phyloP scores from a whole-genome alignment of 2,888 invertebrate genomes.

The Unio delphinus region DNA sequence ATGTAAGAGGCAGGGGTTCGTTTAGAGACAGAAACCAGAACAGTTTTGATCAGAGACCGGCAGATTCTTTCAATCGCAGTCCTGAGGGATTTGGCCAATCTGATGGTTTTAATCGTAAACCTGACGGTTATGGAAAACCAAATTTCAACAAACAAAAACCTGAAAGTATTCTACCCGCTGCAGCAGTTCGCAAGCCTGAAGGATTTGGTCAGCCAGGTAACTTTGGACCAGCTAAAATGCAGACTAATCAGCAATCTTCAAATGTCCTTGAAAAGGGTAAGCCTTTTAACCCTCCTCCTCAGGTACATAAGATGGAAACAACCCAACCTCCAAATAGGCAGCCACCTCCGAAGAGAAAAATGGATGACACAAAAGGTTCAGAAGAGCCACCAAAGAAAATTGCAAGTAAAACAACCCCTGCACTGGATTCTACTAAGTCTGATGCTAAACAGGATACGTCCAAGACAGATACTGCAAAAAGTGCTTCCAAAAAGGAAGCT shows the following conservation, averaged over 20 bases:
- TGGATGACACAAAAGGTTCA: constrained; percentile 2
- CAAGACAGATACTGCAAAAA: background rate
- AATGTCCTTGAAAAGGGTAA: too few relatives aligned
- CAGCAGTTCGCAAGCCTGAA: too few relatives aligned
- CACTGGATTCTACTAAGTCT: background rate
- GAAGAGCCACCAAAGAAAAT: background rate
- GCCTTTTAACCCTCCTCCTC: constrained; percentile 1
- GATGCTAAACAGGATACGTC: background rate
- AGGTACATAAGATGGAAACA: constrained; percentile 2
- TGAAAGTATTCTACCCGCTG: background rate
- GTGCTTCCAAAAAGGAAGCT: constrained; percentile 7
- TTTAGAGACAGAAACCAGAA: background rate
- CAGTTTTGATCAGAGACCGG: constrained; percentile 1
- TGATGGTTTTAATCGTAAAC: constrained; percentile 1
- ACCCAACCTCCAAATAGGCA: constrained; percentile 5
- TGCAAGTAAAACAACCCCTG: background rate
- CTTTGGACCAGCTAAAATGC: too few relatives aligned
- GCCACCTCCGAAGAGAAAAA: background rate
- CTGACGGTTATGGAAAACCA: constrained; percentile 3
- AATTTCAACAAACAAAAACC: constrained; percentile 4
- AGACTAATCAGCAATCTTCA: too few relatives aligned
- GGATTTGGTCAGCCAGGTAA: too few relatives aligned
- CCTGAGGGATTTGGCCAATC: constrained; percentile 1
- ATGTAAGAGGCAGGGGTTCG: background rate
- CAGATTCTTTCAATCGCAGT: constrained; percentile 1